These are phyloP conservation scores for Pollenia labialis DNA, from an alignment of 2,888 invertebrate species.

Conservation along the genomic window DNA sequence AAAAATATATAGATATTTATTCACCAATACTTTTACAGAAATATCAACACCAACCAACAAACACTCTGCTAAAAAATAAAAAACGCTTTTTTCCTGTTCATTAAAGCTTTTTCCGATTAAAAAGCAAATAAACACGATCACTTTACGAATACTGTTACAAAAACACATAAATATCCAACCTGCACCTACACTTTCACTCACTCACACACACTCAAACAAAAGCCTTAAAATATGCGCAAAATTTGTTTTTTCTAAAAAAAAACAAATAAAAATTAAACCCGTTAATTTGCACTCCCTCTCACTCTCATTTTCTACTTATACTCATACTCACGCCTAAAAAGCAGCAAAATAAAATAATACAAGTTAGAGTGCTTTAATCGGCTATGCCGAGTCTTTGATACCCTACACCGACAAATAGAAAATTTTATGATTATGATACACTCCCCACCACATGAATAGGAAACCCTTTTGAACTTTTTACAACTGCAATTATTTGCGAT, in stretches of 20 bases:
- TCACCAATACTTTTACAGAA: conserved; percentile 39
- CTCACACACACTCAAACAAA: neutral
- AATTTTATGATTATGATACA: no score
- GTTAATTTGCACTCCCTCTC: neutral
- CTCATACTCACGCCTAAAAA: no score
- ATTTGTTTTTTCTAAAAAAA: neutral
- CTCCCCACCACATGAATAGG: no score
- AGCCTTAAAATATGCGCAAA: conserved; percentile 57
- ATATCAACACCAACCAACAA: conserved; percentile 3
- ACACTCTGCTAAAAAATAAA: neutral
- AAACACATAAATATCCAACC: neutral
- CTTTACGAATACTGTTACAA: conserved; percentile 8
- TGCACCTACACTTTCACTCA: conserved; percentile 22
- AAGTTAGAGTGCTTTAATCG: no score
- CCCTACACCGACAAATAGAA: no score
- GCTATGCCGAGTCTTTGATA: no score
- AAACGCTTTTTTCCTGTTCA: neutral
- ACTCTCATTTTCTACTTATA: neutral
- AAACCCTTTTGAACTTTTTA: no score
- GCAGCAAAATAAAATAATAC: no score
- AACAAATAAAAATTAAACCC: neutral
- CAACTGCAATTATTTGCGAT: no score
- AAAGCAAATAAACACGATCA: conserved; percentile 34
- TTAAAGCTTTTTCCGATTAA: conserved; percentile 49
- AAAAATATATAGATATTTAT: conserved; percentile 35